Evolutionary conservation across 2,113 vertebrate genomes (phyloP).

Genomic region (Oryzias javanicus): DNA sequence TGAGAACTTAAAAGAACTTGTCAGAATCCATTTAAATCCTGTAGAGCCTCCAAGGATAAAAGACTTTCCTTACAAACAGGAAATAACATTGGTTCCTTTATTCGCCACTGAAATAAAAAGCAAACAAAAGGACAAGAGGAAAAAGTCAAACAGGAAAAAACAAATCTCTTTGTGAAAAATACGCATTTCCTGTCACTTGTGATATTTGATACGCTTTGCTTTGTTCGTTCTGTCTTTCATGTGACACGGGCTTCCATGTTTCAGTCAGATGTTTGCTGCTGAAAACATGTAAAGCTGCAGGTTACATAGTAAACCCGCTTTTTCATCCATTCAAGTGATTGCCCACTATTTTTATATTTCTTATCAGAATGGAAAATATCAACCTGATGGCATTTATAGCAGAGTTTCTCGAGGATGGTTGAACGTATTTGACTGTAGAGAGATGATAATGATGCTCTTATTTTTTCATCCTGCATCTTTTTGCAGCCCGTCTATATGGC

Average conservation of each 20-base stretch:
- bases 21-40: no score
- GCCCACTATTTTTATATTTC: no score
- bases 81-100: conserved; percentile 1
- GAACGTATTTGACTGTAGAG: background rate
- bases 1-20: no score
- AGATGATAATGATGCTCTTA: background rate
- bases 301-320: conserved; percentile 7
- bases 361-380: no score
- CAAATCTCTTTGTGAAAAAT: background rate
- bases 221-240: conserved; percentile 8
- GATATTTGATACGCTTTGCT: conserved; percentile 2
- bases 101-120: conserved; percentile 15
- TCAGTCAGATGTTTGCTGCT: background rate
- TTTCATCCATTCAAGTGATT: no score
- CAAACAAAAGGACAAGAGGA: conserved; percentile 12
- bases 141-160: conserved; percentile 14
- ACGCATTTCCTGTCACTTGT: background rate
- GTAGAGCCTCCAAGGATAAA: no score
- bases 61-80: background rate
- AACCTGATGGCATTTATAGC: no score
- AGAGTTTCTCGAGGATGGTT: background rate
- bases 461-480: conserved; percentile 10
- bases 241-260: conserved; percentile 1
- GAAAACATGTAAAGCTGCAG: background rate
- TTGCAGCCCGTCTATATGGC: conserved; percentile 12